Evolutionary conservation across 2,113 vertebrate species (phyloP).

Genomic region (Perca schrenkii): DNA sequence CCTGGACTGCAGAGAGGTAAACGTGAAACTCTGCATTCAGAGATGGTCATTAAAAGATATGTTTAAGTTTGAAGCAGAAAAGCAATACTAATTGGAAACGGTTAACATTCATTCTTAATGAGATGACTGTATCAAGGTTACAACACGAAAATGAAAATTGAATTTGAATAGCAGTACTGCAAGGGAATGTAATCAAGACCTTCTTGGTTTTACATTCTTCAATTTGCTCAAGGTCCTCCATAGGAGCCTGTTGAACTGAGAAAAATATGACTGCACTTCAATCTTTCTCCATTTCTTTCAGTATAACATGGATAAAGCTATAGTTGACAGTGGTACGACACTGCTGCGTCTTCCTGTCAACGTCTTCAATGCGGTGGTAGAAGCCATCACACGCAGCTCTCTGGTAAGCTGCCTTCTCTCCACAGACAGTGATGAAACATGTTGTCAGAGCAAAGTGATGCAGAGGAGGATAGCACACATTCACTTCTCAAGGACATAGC

Average conservation of each 20-base stretch:
- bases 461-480: slow-evolving; percentile 37
- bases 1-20: slow-evolving; percentile 96
- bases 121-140: slow-evolving; percentile 21
- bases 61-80: slow-evolving; percentile 1
- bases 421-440: slow-evolving; percentile 64
- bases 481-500: slow-evolving; percentile 57
- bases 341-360: slow-evolving; percentile 94
- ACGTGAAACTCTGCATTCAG: background rate
- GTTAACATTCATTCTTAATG: background rate
- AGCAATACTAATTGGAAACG: background rate
- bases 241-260: slow-evolving; percentile 31
- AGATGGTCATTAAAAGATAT: background rate
- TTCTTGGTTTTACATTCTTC: slow-evolving; percentile 33
- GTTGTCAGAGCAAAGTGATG: slow-evolving; percentile 62
- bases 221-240: slow-evolving; percentile 51
- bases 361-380: slow-evolving; percentile 92
- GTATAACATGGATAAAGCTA: slow-evolving; percentile 98
- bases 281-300: slow-evolving; percentile 64
- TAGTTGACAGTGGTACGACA: slow-evolving; percentile 98
- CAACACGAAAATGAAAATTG: slow-evolving; percentile 10
- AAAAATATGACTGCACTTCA: slow-evolving; percentile 10
- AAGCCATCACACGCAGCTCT: slow-evolving; percentile 89
- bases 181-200: slow-evolving; percentile 20
- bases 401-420: slow-evolving; percentile 85
- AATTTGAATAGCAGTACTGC: background rate